Evolutionary conservation across 2,888 invertebrate species (phyloP).

Genomic region (Octodonta nipae): DNA sequence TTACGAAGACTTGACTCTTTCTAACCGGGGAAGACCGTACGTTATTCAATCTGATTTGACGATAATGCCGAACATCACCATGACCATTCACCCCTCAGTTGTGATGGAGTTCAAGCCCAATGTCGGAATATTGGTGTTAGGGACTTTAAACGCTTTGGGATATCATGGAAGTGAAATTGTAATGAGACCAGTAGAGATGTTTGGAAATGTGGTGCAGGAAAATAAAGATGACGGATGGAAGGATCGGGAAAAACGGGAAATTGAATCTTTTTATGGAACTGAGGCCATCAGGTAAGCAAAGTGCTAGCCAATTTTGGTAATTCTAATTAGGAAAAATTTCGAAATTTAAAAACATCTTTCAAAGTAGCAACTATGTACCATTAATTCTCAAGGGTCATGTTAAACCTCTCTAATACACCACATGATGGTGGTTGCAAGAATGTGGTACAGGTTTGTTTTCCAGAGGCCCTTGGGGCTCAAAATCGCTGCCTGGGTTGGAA

Average conservation of each 20-base stretch:
- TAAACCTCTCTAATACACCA: too few species aligned
- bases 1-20: constrained; percentile 50
- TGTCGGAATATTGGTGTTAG: constrained; percentile 89
- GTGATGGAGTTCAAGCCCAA: constrained; percentile 88
- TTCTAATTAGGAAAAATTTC: too few species aligned
- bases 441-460: too few species aligned
- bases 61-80: constrained; percentile 83
- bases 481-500: too few species aligned
- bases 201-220: constrained; percentile 25
- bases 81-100: constrained; percentile 80
- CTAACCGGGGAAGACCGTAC: constrained; percentile 52
- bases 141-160: constrained; percentile 75
- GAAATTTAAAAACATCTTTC: too few species aligned
- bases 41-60: constrained; percentile 80
- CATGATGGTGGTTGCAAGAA: too few species aligned
- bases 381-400: too few species aligned
- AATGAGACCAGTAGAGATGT: constrained; percentile 51
- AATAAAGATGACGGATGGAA: constrained; percentile 27
- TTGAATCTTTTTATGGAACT: constrained; percentile 37
- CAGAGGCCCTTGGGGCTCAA: too few species aligned
- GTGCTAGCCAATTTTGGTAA: not conserved
- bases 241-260: constrained; percentile 22
- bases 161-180: constrained; percentile 59
- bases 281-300: constrained; percentile 47
- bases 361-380: too few species aligned